A percentile compares a stretch with the other conserved stretches of the same genome.
Conservation (phyloP, 2,797 vertebrate species). For the Poeciliopsis gracilis region DNA sequence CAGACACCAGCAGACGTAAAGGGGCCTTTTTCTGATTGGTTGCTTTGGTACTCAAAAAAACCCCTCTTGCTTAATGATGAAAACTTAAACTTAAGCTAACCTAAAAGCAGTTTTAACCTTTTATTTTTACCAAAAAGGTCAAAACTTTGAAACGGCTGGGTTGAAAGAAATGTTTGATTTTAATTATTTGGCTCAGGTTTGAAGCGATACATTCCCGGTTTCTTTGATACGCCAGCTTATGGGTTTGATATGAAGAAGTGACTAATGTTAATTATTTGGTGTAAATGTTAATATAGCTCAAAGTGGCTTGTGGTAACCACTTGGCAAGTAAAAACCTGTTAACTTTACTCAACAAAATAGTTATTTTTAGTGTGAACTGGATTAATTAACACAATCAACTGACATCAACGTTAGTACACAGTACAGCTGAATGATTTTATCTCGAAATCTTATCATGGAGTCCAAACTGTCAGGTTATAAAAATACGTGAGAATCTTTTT, state of each 20-base stretch:
- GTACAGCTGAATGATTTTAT: not conserved
- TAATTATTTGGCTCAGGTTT: not conserved
- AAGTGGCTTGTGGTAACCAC: not conserved
- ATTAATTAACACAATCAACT: not conserved
- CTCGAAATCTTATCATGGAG: too few species aligned
- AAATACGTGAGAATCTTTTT: not conserved
- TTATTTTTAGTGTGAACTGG: not conserved
- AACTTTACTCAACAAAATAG: not conserved
- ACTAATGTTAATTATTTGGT: not conserved
- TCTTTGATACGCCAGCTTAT: not conserved
- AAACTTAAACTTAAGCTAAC: not conserved
- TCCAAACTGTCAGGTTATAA: not conserved
- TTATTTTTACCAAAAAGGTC: not conserved
- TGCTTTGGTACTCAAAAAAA: not conserved
- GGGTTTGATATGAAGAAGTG: not conserved
- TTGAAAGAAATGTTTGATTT: not conserved
- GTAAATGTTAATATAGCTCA: not conserved
- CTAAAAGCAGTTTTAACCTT: not conserved
- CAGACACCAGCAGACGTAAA: not conserved
- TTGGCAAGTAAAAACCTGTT: not conserved
- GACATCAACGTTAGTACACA: not conserved
- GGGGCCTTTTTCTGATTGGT: conserved; percentile 3
- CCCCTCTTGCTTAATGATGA: not conserved
- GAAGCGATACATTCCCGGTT: not conserved
- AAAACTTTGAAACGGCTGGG: not conserved